Conservation (phyloP, 2,113 vertebrate species). For the Dolichallabes microphthalmus region DNA sequence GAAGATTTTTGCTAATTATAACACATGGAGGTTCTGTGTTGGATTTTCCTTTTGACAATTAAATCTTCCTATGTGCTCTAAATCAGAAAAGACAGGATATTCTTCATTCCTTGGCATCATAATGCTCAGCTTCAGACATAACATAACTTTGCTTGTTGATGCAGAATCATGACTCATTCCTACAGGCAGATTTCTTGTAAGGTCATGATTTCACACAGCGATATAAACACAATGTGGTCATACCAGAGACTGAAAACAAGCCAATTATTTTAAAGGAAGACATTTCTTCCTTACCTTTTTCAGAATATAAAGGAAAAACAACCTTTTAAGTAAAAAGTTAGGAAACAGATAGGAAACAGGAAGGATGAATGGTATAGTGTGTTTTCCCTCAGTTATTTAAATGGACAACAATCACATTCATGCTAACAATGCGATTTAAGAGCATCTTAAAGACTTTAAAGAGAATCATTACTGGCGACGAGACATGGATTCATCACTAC, state of each 20-base stretch:
- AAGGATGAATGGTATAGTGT: not conserved
- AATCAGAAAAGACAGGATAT: not conserved
- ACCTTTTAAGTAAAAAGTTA: not conserved
- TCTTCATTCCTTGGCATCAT: not conserved
- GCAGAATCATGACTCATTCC: not conserved
- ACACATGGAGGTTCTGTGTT: not conserved
- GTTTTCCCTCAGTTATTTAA: not conserved
- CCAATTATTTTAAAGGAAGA: not conserved
- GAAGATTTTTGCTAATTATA: too few relatives aligned
- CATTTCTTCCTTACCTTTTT: not conserved
- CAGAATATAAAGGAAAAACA: not conserved
- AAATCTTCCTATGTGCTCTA: not conserved
- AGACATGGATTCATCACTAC: too few relatives aligned
- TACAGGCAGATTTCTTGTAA: too few relatives aligned
- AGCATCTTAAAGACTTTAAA: too few relatives aligned
- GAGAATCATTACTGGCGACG: too few relatives aligned
- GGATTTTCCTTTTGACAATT: not conserved
- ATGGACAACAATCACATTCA: not conserved
- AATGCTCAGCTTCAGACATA: not conserved
- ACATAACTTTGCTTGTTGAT: not conserved
- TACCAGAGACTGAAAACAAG: not conserved
- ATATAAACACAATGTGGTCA: not conserved
- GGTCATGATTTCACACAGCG: not conserved
- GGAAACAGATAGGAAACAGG: not conserved
- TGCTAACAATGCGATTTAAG: too few relatives aligned